phyloP scores from a whole-genome alignment of 1,140 invertebrate genomes.

The Homarus americanus region DNA sequence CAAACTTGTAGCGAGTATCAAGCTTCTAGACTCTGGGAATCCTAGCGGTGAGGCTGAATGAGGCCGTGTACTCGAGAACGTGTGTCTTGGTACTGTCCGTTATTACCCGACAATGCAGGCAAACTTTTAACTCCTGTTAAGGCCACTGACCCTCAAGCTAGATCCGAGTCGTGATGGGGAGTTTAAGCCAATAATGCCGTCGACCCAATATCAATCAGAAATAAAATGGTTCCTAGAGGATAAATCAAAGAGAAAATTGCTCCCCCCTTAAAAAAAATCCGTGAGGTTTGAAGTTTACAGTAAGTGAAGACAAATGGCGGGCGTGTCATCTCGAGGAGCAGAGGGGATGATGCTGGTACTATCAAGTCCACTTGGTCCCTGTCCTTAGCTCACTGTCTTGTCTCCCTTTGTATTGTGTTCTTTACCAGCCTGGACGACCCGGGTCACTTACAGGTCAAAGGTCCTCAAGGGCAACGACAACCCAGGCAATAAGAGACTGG shows the following conservation, averaged over 20 bases:
- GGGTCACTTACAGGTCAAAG: neutral
- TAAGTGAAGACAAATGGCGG: slow-evolving; percentile 14
- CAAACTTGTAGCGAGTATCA: too few relatives aligned
- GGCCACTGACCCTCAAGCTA: too few relatives aligned
- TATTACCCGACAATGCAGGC: too few relatives aligned
- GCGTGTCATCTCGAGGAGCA: neutral
- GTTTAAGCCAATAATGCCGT: too few relatives aligned
- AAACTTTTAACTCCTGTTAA: too few relatives aligned
- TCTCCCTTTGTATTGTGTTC: neutral
- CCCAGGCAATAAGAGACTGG: too few relatives aligned
- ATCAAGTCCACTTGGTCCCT: neutral
- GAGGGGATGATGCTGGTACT: neutral
- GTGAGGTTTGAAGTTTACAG: neutral
- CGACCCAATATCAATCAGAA: neutral
- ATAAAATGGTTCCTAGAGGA: neutral
- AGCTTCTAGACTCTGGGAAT: too few relatives aligned
- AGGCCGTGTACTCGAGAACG: too few relatives aligned
- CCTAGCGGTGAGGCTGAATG: too few relatives aligned
- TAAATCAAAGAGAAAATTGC: too few relatives aligned
- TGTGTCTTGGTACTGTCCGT: too few relatives aligned
- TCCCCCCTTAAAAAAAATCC: neutral
- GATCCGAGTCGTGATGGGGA: too few relatives aligned
- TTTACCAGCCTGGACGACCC: neutral
- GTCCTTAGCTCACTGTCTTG: neutral
- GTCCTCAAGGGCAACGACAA: neutral